Conservation (phyloP, 1,140 invertebrate species). For the Drosophila busckii region DNA sequence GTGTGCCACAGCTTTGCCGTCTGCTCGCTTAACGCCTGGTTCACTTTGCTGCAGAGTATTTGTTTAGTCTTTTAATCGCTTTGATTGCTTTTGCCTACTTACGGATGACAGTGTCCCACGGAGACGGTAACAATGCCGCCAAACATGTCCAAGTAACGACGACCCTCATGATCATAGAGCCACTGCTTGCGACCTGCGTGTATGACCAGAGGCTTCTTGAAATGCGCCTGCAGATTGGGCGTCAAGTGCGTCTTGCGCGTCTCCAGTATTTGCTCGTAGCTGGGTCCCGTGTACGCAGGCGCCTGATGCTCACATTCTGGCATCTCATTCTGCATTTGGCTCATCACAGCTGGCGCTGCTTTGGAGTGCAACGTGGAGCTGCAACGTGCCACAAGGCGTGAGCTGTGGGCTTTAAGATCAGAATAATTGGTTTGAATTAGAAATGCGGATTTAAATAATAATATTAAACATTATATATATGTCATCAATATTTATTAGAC, state of each 20-base stretch:
- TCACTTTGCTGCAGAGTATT: constrained; percentile 83
- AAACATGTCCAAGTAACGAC: constrained; percentile 95
- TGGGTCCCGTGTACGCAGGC: constrained; percentile 80
- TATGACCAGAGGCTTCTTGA: constrained; percentile 90
- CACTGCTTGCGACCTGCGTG: constrained; percentile 94
- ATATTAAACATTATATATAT: neutral
- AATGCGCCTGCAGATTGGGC: constrained; percentile 87
- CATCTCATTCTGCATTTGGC: constrained; percentile 39
- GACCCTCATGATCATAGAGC: constrained; percentile 92
- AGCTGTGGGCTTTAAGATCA: constrained; percentile 18
- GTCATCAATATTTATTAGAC: too few species aligned
- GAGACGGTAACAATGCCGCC: constrained; percentile 97
- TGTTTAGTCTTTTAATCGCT: too few species aligned
- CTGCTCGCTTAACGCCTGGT: constrained; percentile 88
- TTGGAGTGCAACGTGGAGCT: constrained; percentile 48
- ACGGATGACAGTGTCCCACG: constrained; percentile 99
- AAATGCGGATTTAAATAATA: neutral
- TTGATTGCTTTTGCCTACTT: too few species aligned
- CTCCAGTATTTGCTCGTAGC: constrained; percentile 81
- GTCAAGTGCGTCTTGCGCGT: constrained; percentile 84
- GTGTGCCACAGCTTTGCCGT: constrained; percentile 92
- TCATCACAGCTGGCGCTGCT: constrained; percentile 34
- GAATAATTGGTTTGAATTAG: neutral
- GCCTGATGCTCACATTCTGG: constrained; percentile 48
- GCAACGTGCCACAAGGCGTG: constrained; percentile 6